These are phyloP conservation scores for Drosophila paranaensis DNA, from an alignment of 2,888 invertebrate genomes.

Conservation along the genomic window DNA sequence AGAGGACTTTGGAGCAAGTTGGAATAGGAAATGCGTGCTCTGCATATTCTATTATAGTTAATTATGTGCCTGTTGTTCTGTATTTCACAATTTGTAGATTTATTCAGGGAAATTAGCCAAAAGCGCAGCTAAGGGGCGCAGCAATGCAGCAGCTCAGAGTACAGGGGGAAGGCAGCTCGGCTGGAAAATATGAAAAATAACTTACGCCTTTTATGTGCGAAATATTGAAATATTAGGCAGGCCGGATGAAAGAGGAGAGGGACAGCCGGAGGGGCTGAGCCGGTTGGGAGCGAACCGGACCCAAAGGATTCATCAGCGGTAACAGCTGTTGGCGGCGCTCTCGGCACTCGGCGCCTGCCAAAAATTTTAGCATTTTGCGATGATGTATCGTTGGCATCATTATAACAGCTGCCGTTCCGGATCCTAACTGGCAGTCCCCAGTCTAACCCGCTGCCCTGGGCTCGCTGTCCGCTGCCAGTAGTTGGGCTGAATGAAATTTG, in stretches of 20 bases:
- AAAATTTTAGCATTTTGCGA: constrained; percentile 81
- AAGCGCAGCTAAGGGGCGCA: constrained; percentile 35
- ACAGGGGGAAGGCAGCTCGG: constrained; percentile 5
- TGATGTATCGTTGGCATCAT: constrained; percentile 81
- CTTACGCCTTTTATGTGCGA: constrained; percentile 79
- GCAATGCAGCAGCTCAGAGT: constrained; percentile 23
- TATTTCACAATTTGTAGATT: constrained; percentile 60
- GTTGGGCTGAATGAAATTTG: constrained; percentile 61
- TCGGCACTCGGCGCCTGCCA: constrained; percentile 53
- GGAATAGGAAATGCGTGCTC: constrained; percentile 62
- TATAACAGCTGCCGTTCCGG: constrained; percentile 74
- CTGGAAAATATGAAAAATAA: constrained; percentile 72
- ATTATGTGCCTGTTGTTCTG: constrained; percentile 57
- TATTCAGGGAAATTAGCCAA: constrained; percentile 71
- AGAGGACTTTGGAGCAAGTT: constrained; percentile 11
- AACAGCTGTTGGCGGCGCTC: constrained; percentile 75
- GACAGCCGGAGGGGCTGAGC: background rate
- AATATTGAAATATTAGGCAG: constrained; percentile 78
- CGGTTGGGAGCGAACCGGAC: constrained; percentile 55
- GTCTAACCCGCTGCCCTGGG: constrained; percentile 5
- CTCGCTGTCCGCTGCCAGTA: constrained; percentile 10
- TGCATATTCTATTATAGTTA: constrained; percentile 78
- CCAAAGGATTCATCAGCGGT: constrained; percentile 80
- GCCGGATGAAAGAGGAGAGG: background rate
- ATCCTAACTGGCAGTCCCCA: constrained; percentile 48